Evolutionary conservation across 2,797 vertebrate genomes (phyloP).

Genomic region (Mus caroli): DNA sequence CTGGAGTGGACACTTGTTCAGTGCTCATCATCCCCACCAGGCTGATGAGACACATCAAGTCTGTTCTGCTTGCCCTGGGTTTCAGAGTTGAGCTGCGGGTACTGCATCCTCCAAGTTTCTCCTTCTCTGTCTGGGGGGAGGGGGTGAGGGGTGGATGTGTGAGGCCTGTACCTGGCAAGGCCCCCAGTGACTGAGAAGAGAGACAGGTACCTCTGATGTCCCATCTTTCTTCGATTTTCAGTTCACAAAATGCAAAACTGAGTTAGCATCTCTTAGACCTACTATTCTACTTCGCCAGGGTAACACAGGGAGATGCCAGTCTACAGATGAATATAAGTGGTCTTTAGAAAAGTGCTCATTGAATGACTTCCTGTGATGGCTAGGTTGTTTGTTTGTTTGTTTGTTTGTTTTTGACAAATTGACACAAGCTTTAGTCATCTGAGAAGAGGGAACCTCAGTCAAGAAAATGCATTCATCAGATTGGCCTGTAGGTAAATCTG

Average conservation of each 20-base stretch:
- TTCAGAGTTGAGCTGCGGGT: neutral
- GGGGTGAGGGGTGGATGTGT: rapidly evolving
- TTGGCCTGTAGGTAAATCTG: neutral
- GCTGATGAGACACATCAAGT: rapidly evolving
- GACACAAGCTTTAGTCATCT: neutral
- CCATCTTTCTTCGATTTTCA: neutral
- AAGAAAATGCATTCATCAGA: neutral
- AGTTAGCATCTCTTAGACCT: neutral
- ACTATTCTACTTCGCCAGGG: neutral
- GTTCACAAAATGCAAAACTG: neutral
- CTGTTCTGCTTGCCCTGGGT: neutral
- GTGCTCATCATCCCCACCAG: neutral
- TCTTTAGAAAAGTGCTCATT: neutral
- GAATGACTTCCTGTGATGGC: too few species aligned
- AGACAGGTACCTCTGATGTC: neutral
- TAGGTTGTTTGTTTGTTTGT: neutral
- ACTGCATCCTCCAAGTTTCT: too few species aligned
- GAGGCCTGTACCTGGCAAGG: neutral
- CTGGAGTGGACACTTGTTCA: rapidly evolving
- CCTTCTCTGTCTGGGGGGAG: neutral
- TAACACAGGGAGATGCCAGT: neutral
- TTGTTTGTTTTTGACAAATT: neutral
- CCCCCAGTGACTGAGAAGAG: rapidly evolving
- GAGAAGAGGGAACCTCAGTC: neutral
- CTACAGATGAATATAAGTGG: neutral